Base-by-base conservation (phyloP, 2,113 vertebrate species). In the Miniopterus natalensis region DNA sequence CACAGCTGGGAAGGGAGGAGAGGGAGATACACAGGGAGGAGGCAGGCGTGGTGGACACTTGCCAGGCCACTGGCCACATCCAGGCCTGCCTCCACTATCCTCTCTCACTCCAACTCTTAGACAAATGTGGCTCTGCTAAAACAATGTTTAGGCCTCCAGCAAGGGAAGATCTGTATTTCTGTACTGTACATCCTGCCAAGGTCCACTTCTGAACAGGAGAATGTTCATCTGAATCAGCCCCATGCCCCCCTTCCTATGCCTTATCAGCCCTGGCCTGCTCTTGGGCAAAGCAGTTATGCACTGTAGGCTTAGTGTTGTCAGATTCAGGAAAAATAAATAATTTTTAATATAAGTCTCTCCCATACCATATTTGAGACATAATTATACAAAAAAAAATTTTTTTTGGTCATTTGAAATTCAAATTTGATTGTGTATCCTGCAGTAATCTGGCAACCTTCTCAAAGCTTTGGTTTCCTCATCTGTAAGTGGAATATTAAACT, bases 351-450 rank as follows among this genome's bases (percentile, higher is more conserved):
- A 91, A 31, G 20, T 78, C 21, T 86, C 6, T 40, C 31, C 49
- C 27, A 5, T 42, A 29, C 47, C 85, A 88, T 55, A 81, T 55
- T 84, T 90, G 57, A 77, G 53, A 84, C 15, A 68, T 45, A 85
- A 8, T 71, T 77, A 92, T 11, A 51, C 25, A 88, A 94, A 83
- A 88, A 79, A 63, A 81, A 79, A 29, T n/a, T 66, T 18, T 55
- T 47, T 12, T 92, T 45, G 7, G n/a, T 68, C 31, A 74, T 63
- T 93, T 89, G n/a, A 95, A 94, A 93, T 93, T 83, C n/a, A 70
- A 49, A 73, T 80, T 93, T 75, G 25, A 65, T 45, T 75, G 45
- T 23, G 27, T 27, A 66, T n/a, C 25, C 23, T 51, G 18, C 68
- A 45, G 84, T 94, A 47, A 92, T 55, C 59, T n/a, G 45, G 59